Evolutionary conservation across 1,140 invertebrate species (phyloP), one percentile per base, ranked within the genome.

Genomic region (Medauroidea extradentata): DNA sequence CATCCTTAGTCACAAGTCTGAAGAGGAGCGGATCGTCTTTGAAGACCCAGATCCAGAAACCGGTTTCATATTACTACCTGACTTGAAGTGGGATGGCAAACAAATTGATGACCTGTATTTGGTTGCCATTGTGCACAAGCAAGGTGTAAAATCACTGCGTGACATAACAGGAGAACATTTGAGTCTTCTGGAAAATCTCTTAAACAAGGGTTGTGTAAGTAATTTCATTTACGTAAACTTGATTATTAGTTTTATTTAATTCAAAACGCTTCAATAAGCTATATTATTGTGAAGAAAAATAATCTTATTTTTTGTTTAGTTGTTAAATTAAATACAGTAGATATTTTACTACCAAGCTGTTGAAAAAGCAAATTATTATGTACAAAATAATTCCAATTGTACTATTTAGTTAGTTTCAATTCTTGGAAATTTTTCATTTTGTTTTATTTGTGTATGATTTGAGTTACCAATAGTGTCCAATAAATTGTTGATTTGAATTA

Each of bases 71-170:
- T 71, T 98, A 2, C 59, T 96, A 2, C 93, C 93, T 1, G 96
- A 98, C 77, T 78, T 97, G 48, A 98, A 98, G 75, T 98, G 96
- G 95, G 89, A 96, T 75, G 87, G 89, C 21, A 76, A 85, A 46
- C 82, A 85, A 44, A 70, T 83, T 3, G 85, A 91, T 58, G 86
- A 86, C 24, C 73, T 98, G 0, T 94, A 98, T 70, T 72, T 96
- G 4, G 76, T 95, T 50, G 94, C 90, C 2, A 85, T 99, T 57
- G 79, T 88, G 2, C 83, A 86, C 65, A 79, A 83, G 66, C 83
- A 78, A 65, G 82, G 79, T 34, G 83, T 99, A 1, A 87, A 85
- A 71, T 96, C 92, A 0, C 64, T 99, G 5, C 77, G 96, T 61
- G 92, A 96, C 73, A 79, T 99, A 18, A 85, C 81, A 53, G 76